A percentile compares a stretch with the other conserved stretches of the same genome.
Conservation (phyloP, 2,113 vertebrate species). For the Varanus salvator region DNA sequence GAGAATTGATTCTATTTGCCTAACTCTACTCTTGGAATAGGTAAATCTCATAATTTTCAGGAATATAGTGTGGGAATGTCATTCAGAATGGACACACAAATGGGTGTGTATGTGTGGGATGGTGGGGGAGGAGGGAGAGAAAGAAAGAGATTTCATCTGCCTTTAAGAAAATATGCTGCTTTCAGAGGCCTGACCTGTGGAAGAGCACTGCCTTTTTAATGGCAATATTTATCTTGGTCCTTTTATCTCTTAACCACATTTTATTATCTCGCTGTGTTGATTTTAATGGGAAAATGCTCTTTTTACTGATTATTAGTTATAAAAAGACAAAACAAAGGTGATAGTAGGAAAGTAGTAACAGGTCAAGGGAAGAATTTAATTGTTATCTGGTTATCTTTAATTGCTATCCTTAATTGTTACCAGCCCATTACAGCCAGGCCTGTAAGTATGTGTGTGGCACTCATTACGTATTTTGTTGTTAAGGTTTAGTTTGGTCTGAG, state of each 20-base stretch:
- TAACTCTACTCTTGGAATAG: slow-evolving; percentile 35
- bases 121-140: too few species aligned
- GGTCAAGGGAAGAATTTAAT: neutral
- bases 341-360: neutral
- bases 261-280: neutral
- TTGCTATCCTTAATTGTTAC: too few species aligned
- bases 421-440: neutral
- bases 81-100: too few species aligned
- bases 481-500: neutral
- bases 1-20: slow-evolving; percentile 30
- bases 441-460: neutral
- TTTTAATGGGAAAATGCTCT: neutral
- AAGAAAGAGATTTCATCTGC: neutral
- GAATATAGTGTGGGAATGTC: slow-evolving; percentile 2
- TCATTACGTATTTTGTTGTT: neutral
- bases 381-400: neutral
- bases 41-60: slow-evolving; percentile 36
- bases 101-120: too few species aligned
- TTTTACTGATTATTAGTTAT: neutral
- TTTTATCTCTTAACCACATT: neutral
- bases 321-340: neutral
- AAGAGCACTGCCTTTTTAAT: neutral
- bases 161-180: neutral
- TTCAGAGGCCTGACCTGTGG: neutral
- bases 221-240: neutral